Evolutionary conservation across 2,113 vertebrate genomes (phyloP).

Genomic region (Chinchilla lanigera): DNA sequence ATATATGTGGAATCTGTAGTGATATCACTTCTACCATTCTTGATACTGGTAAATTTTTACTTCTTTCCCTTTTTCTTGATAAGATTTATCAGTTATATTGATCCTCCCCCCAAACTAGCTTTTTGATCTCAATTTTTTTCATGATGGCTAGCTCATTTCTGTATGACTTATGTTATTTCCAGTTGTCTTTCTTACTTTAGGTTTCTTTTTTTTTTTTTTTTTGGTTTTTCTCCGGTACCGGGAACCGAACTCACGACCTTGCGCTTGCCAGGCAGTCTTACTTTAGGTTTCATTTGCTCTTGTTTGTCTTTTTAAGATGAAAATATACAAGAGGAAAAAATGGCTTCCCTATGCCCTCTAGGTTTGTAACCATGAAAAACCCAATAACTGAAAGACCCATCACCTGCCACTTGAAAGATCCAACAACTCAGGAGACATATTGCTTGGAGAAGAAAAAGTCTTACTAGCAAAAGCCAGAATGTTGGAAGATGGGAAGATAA

Average conservation of each 20-base stretch:
- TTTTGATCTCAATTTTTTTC: neutral
- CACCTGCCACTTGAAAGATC: neutral
- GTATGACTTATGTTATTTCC: neutral
- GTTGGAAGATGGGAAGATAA: neutral
- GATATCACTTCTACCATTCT: neutral
- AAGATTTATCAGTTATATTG: neutral
- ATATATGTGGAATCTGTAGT: neutral
- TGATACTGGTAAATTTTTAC: neutral
- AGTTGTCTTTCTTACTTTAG: too few species aligned
- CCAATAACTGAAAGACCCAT: neutral
- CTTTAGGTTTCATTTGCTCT: neutral
- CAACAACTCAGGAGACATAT: neutral
- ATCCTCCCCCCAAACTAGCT: neutral
- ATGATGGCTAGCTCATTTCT: neutral
- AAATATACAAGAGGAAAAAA: too few species aligned
- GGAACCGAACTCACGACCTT: too few species aligned
- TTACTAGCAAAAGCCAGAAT: neutral
- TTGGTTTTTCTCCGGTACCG: too few species aligned
- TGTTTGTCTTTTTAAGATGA: neutral
- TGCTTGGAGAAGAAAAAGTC: neutral
- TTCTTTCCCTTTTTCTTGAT: neutral
- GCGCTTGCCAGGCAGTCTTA: too few species aligned
- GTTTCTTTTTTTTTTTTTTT: too few species aligned
- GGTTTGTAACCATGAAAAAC: neutral
- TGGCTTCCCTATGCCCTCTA: too few species aligned